Evolutionary conservation across 2,113 vertebrate genomes (phyloP).

Genomic region (Oncorhynchus keta): DNA sequence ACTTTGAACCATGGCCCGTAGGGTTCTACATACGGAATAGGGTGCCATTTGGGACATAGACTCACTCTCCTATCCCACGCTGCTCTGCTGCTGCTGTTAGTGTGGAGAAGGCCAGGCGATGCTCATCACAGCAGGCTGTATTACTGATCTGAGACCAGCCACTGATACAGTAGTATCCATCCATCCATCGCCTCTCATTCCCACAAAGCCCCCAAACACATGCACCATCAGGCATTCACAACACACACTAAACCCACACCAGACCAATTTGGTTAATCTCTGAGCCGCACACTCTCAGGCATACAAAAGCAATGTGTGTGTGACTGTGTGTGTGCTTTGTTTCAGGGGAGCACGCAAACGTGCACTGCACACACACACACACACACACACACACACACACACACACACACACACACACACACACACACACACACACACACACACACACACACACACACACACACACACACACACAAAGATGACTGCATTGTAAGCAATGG

Average conservation of each 20-base stretch:
- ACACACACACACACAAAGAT: background rate
- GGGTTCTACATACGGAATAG: too few relatives aligned
- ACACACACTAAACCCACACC: background rate
- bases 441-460: slow-evolving; percentile 20
- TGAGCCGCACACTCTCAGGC: background rate
- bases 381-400: slow-evolving; percentile 3
- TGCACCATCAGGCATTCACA: background rate
- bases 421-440: slow-evolving; percentile 25
- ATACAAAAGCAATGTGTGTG: background rate
- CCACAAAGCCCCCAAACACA: background rate
- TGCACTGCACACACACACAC: slow-evolving; percentile 11
- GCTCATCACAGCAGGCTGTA: background rate
- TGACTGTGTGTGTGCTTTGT: background rate
- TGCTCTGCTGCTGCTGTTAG: background rate
- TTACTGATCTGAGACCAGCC: background rate
- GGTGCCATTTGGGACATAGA: too few relatives aligned
- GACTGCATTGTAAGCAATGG: slow-evolving; percentile 2
- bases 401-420: slow-evolving; percentile 3
- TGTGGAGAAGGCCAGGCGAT: background rate
- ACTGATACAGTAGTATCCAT: too few relatives aligned
- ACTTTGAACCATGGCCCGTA: too few relatives aligned
- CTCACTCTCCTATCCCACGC: background rate
- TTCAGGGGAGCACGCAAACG: background rate
- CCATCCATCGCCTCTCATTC: background rate
- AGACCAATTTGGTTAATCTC: background rate